These are phyloP conservation scores for Spea hammondii DNA, from an alignment of 2,797 vertebrate species.

Conservation along the genomic window DNA sequence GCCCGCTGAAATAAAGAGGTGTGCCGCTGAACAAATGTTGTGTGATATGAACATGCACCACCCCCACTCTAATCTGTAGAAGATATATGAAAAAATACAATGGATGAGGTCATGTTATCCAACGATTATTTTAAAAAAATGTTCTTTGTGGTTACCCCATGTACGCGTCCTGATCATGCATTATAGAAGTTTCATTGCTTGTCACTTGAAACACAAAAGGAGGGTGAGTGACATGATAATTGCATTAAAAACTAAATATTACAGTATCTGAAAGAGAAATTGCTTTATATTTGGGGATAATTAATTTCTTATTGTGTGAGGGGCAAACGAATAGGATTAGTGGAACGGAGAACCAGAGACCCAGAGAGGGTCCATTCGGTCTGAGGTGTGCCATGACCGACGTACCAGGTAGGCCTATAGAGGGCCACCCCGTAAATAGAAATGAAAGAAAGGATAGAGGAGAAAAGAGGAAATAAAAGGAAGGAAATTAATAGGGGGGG, in stretches of 20 bases:
- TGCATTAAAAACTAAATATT: neutral
- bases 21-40: slow-evolving; percentile 12
- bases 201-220: neutral
- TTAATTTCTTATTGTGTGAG: no score
- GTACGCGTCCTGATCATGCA: neutral
- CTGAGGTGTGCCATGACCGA: no score
- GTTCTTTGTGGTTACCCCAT: neutral
- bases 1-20: neutral
- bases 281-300: no score
- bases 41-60: slow-evolving; percentile 31
- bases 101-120: slow-evolving; percentile 20
- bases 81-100: slow-evolving; percentile 13
- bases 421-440: no score
- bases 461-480: no score
- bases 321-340: no score
- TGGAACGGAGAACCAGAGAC: no score
- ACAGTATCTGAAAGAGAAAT: neutral
- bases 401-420: no score
- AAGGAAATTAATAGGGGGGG: no score
- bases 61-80: slow-evolving; percentile 11
- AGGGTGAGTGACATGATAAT: neutral
- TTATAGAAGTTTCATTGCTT: neutral
- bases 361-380: no score
- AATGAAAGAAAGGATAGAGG: no score
- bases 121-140: neutral